These are phyloP conservation scores for Dipodomys stephensi DNA, from an alignment of 2,113 vertebrate species.

Conservation along the genomic window DNA sequence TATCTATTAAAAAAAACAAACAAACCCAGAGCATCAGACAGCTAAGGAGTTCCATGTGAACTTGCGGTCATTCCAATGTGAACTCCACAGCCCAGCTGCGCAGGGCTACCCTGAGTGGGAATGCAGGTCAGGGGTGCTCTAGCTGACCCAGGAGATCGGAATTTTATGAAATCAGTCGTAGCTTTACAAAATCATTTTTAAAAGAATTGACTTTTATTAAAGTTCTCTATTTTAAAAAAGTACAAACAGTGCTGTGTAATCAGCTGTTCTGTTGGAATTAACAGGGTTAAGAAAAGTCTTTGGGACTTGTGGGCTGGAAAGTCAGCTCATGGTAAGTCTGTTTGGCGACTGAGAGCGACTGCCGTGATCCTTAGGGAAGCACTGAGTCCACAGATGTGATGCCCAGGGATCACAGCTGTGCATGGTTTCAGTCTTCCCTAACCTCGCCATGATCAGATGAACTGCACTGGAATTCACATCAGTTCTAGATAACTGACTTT, in stretches of 20 bases:
- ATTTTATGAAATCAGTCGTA: conserved; percentile 74
- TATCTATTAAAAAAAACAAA: not conserved
- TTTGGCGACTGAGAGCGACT: conserved; percentile 8
- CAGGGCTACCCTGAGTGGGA: not conserved
- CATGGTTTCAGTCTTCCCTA: not conserved
- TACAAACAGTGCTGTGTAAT: conserved; percentile 83
- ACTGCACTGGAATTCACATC: not conserved
- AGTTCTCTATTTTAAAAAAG: conserved; percentile 85
- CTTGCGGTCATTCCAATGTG: conserved; percentile 35
- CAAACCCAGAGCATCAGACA: not conserved
- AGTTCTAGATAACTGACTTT: not conserved
- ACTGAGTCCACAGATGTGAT: not conserved
- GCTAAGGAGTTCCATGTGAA: not conserved
- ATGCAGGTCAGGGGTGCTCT: not conserved
- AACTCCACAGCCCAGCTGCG: not conserved
- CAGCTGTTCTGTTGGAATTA: conserved; percentile 68
- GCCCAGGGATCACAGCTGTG: not conserved
- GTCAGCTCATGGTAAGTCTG: conserved; percentile 72
- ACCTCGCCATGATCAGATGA: accelerated
- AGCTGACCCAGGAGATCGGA: not conserved
- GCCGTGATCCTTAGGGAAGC: not conserved
- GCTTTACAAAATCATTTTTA: conserved; percentile 67
- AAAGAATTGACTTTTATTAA: conserved; percentile 80
- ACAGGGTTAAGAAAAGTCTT: conserved; percentile 79
- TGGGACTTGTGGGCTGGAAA: conserved; percentile 73